Percentiles rank a stretch among this genome's conserved stretches.
Conservation (phyloP, 1,140 invertebrate genomes). For the Calliphora vicina region DNA sequence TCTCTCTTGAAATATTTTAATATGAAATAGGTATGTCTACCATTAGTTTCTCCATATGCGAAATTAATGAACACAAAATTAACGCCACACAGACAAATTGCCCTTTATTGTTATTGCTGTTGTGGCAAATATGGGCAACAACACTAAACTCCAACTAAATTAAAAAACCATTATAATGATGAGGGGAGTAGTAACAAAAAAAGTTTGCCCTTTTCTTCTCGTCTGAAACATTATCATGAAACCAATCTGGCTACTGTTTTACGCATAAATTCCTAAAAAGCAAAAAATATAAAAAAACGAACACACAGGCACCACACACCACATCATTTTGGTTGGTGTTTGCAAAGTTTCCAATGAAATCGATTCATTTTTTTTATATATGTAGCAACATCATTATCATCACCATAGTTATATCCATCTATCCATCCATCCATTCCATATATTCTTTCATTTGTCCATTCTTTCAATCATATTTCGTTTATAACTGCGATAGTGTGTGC, state of each 20-base stretch:
- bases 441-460: neutral
- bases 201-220: neutral
- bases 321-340: neutral
- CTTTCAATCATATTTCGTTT: neutral
- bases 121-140: too few species aligned
- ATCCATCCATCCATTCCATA: neutral
- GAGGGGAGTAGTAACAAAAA: too few species aligned
- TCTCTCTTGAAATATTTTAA: too few species aligned
- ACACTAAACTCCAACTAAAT: too few species aligned
- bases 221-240: neutral
- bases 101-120: too few species aligned
- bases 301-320: neutral
- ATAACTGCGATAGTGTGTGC: neutral
- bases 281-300: neutral
- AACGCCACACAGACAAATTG: too few species aligned
- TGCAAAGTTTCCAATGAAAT: neutral
- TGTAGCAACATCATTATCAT: conserved; percentile 3
- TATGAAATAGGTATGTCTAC: too few species aligned
- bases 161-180: too few species aligned
- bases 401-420: neutral
- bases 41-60: too few species aligned
- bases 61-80: too few species aligned
- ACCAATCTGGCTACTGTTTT: conserved; percentile 23
- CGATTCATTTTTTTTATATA: conserved; percentile 18
- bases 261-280: neutral